These are phyloP conservation scores for Setipinna tenuifilis DNA, from an alignment of 2,797 vertebrate genomes.

Conservation along the genomic window DNA sequence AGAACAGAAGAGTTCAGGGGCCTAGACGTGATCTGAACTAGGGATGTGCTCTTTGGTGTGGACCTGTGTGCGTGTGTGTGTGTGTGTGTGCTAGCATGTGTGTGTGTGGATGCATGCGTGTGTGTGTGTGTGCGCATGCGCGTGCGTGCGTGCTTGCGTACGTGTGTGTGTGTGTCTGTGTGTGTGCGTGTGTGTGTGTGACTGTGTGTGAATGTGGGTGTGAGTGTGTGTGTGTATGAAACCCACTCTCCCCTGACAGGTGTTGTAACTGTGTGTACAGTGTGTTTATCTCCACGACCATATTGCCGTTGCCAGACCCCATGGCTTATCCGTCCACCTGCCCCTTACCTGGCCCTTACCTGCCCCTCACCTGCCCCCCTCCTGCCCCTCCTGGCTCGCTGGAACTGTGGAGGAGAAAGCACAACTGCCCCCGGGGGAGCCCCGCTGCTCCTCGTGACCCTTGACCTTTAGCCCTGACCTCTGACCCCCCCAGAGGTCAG, in stretches of 20 bases:
- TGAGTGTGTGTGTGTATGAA: too few relatives aligned
- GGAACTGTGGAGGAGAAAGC: neutral
- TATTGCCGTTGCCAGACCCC: neutral
- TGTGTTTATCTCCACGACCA: conserved; percentile 37
- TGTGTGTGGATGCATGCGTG: conserved; percentile 31
- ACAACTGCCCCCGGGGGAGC: neutral
- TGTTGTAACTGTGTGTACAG: conserved; percentile 19
- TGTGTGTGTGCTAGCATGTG: conserved; percentile 23
- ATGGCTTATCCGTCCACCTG: conserved; percentile 27
- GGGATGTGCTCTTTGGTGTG: conserved; percentile 39
- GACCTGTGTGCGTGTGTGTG: neutral
- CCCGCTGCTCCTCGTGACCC: neutral
- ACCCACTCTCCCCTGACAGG: neutral
- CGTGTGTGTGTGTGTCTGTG: conserved; percentile 58
- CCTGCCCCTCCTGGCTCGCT: conserved; percentile 1
- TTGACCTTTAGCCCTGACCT: neutral
- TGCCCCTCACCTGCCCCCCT: neutral
- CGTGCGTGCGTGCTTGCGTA: conserved; percentile 23
- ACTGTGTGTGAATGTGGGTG: conserved; percentile 27
- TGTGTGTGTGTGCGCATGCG: conserved; percentile 34
- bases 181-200: conserved; percentile 56
- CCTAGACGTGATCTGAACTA: conserved; percentile 56
- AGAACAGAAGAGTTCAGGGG: conserved; percentile 46
- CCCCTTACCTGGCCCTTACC: neutral
- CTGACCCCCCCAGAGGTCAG: neutral